Evolutionary conservation across 2,888 invertebrate genomes (phyloP).

Genomic region (Prenolepis imparis): DNA sequence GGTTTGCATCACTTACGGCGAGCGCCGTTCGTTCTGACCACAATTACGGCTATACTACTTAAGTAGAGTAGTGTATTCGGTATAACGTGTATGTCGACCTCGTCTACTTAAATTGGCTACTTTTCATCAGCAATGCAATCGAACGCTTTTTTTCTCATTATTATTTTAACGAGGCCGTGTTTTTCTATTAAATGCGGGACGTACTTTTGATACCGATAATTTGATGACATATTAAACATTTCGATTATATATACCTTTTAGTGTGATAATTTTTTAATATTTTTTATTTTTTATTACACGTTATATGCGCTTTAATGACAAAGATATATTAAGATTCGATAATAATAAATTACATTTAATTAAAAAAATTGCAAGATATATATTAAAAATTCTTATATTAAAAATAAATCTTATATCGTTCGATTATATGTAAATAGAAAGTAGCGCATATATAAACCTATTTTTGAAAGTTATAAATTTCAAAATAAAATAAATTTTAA

Average conservation of each 20-base stretch:
- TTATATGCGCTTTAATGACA: neutral
- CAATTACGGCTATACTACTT: constrained; percentile 46
- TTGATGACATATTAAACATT: neutral
- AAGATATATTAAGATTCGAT: neutral
- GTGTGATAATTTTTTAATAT: neutral
- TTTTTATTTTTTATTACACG: neutral
- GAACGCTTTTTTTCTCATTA: constrained; percentile 15
- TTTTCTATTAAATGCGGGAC: neutral
- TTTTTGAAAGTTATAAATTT: constrained; percentile 8
- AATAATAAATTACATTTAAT: neutral
- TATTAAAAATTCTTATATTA: constrained; percentile 6
- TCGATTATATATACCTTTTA: neutral
- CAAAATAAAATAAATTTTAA: neutral
- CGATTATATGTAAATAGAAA: neutral
- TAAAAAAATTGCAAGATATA: neutral
- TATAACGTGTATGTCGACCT: constrained; percentile 5
- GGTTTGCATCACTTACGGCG: constrained; percentile 38
- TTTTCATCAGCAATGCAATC: constrained; percentile 21
- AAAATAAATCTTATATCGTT: neutral
- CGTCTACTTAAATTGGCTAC: constrained; percentile 30
- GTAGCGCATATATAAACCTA: neutral
- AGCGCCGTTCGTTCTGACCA: constrained; percentile 15
- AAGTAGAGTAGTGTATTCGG: constrained; percentile 20
- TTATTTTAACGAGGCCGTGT: neutral
- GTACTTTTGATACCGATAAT: neutral